Evolutionary conservation across 2,888 invertebrate species (phyloP).

Genomic region (Endotricha flammealis): DNA sequence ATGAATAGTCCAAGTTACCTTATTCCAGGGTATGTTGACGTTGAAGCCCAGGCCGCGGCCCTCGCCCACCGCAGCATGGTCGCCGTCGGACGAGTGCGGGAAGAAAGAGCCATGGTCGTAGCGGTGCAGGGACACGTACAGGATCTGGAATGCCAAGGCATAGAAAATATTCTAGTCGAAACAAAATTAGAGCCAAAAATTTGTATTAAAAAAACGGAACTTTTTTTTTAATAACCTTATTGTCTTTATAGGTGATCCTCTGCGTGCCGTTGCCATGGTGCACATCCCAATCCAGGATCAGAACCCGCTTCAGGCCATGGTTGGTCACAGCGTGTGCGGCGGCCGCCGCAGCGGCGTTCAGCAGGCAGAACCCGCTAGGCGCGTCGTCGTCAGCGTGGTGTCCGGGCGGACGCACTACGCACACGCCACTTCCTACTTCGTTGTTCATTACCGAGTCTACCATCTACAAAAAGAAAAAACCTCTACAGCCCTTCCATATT

Average conservation of each 20-base stretch:
- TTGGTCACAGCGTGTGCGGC: constrained; percentile 84
- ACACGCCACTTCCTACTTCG: constrained; percentile 84
- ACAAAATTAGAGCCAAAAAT: no score
- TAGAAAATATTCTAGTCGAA: background rate
- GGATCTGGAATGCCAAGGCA: constrained; percentile 73
- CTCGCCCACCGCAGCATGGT: constrained; percentile 82
- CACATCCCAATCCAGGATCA: constrained; percentile 96
- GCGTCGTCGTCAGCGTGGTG: constrained; percentile 89
- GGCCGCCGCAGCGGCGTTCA: constrained; percentile 91
- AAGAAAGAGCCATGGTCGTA: constrained; percentile 94
- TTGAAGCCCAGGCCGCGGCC: constrained; percentile 87
- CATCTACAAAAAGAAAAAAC: constrained; percentile 37
- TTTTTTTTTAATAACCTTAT: no score
- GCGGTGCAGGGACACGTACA: constrained; percentile 95
- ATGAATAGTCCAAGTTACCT: constrained; percentile 53
- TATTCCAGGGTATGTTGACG: constrained; percentile 96
- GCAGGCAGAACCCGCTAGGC: constrained; percentile 93
- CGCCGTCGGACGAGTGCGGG: constrained; percentile 84
- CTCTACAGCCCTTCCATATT: background rate
- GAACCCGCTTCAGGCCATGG: constrained; percentile 77
- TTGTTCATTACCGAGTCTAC: constrained; percentile 84
- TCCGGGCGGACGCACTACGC: constrained; percentile 92
- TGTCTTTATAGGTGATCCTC: constrained; percentile 84
- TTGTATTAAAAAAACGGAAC: no score
- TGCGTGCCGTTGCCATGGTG: constrained; percentile 98